Evolutionary conservation across 2,113 vertebrate genomes (phyloP).

Genomic region (Neolamprologus longior): DNA sequence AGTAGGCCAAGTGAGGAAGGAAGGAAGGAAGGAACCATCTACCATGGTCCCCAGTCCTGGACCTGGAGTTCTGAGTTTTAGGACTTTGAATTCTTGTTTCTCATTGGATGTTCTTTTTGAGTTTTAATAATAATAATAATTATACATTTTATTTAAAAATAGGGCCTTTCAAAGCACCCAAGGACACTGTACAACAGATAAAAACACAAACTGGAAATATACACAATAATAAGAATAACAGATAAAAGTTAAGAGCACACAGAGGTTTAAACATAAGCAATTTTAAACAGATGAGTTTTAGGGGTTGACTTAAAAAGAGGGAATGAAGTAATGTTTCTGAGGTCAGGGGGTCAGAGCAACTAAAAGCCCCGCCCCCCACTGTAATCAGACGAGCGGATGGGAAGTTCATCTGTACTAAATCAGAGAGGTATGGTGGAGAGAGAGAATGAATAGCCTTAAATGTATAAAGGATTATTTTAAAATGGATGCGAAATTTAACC

Average conservation of each 20-base stretch:
- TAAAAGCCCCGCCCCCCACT: rapidly evolving
- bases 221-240: not conserved
- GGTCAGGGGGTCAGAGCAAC: not conserved
- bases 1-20: not conserved
- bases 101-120: rapidly evolving
- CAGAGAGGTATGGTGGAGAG: rapidly evolving
- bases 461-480: not conserved
- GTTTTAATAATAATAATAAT: not conserved
- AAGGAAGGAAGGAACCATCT: not conserved
- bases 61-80: not conserved
- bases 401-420: not conserved
- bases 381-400: not conserved
- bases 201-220: not conserved
- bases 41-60: not conserved
- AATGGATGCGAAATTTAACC: rapidly evolving
- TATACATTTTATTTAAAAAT: not conserved
- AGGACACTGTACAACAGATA: not conserved
- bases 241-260: not conserved
- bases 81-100: not conserved
- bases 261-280: not conserved
- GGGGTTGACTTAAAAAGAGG: not conserved
- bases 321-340: not conserved
- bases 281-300: rapidly evolving
- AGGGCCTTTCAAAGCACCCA: rapidly evolving
- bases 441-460: not conserved